Evolutionary conservation across 2,888 invertebrate species (phyloP).

Genomic region (Dicycla oo): DNA sequence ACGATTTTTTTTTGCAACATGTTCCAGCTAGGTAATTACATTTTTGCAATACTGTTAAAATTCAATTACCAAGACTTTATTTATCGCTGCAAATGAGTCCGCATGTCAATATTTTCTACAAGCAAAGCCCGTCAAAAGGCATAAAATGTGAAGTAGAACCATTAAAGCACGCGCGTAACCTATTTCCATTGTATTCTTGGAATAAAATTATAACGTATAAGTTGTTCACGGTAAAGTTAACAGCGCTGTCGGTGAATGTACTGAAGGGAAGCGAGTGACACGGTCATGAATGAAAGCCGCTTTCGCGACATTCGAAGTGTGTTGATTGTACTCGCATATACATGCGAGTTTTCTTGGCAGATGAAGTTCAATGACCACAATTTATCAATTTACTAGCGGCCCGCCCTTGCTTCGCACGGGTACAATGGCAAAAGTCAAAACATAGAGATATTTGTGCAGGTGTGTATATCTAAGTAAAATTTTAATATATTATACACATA

Average conservation of each 20-base stretch:
- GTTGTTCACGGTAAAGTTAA: slow-evolving; percentile 32
- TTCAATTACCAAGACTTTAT: neutral
- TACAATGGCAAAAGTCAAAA: too few relatives aligned
- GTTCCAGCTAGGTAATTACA: neutral
- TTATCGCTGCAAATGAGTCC: neutral
- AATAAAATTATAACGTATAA: slow-evolving; percentile 26
- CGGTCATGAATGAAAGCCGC: slow-evolving; percentile 74
- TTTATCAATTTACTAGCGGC: slow-evolving; percentile 8
- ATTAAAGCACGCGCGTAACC: slow-evolving; percentile 23
- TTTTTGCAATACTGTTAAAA: neutral
- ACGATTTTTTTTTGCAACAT: slow-evolving; percentile 20
- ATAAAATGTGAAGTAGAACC: slow-evolving; percentile 18
- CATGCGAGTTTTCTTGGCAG: slow-evolving; percentile 32
- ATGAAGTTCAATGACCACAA: slow-evolving; percentile 39
- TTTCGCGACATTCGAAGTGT: slow-evolving; percentile 68
- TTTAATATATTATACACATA: too few relatives aligned
- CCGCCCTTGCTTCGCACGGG: too few relatives aligned
- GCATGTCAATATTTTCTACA: slow-evolving; percentile 2
- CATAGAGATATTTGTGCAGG: too few relatives aligned
- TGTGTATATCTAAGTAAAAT: too few relatives aligned
- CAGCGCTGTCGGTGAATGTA: slow-evolving; percentile 24
- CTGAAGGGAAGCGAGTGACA: slow-evolving; percentile 65
- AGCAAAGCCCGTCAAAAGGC: neutral
- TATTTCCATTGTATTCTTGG: slow-evolving; percentile 32
- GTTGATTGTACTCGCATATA: slow-evolving; percentile 32